These are phyloP conservation scores for Callionymus lyra DNA, from an alignment of 2,113 vertebrate species.

Conservation along the genomic window DNA sequence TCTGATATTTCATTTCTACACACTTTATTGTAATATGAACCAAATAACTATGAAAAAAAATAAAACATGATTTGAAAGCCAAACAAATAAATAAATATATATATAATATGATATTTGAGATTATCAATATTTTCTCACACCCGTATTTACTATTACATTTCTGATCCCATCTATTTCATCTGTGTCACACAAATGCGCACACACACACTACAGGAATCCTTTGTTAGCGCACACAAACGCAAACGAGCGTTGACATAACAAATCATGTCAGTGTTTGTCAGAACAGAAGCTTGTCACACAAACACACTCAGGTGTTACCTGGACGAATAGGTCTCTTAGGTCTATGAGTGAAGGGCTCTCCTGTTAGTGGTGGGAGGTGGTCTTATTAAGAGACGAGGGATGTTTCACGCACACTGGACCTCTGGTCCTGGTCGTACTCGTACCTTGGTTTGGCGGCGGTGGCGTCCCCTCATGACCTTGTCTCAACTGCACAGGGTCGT, in stretches of 20 bases:
- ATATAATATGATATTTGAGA: too few species aligned
- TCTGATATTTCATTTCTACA: too few species aligned
- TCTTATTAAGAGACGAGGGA: conserved; percentile 30
- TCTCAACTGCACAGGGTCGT: conserved; percentile 81
- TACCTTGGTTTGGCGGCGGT: conserved; percentile 80
- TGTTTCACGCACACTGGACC: conserved; percentile 11
- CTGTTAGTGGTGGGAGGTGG: conserved; percentile 73
- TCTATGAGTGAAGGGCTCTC: conserved; percentile 84
- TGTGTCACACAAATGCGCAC: too few species aligned
- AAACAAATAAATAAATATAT: too few species aligned
- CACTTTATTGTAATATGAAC: too few species aligned
- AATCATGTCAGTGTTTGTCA: too few species aligned
- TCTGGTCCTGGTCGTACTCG: background rate
- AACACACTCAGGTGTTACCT: conserved; percentile 70
- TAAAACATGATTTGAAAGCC: too few species aligned
- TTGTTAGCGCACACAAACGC: conserved; percentile 2
- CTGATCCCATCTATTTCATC: too few species aligned
- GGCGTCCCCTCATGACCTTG: conserved; percentile 83
- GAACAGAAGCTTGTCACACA: background rate
- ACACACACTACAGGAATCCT: too few species aligned
- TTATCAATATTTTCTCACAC: too few species aligned
- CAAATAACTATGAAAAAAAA: too few species aligned
- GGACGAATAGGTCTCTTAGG: conserved; percentile 75
- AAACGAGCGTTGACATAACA: background rate
- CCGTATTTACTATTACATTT: too few species aligned